phyloP scores from a whole-genome alignment of 1,140 invertebrate species.

The Lerema accius region DNA sequence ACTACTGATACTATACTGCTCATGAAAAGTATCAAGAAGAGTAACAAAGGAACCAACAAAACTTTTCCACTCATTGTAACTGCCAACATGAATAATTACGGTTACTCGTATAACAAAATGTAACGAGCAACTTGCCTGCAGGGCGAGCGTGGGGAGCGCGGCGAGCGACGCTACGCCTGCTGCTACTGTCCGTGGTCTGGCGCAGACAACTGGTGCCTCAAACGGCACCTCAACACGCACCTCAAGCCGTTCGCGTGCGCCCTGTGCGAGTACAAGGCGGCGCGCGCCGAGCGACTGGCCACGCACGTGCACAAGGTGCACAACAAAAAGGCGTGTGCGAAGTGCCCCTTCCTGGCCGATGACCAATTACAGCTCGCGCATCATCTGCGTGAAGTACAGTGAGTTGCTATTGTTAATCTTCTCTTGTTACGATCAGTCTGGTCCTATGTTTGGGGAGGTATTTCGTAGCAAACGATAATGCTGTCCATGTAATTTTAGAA shows the following conservation, averaged over 20 bases:
- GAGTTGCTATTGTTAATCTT: no score
- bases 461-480: no score
- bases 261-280: conserved; percentile 95
- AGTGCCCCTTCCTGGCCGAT: conserved; percentile 93
- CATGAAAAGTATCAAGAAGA: no score
- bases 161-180: conserved; percentile 89
- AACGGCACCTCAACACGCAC: conserved; percentile 95
- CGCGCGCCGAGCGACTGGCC: conserved; percentile 91
- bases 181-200: conserved; percentile 95
- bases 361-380: conserved; percentile 89
- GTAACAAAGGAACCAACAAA: no score
- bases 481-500: no score
- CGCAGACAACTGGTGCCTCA: conserved; percentile 96
- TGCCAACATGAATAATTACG: not conserved
- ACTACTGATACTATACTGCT: no score
- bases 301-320: conserved; percentile 96
- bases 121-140: no score
- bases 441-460: no score
- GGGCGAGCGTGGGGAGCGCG: conserved; percentile 37
- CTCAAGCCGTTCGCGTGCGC: conserved; percentile 94
- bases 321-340: conserved; percentile 93
- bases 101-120: no score
- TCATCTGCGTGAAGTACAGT: conserved; percentile 86
- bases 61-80: no score
- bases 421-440: no score